Conservation (phyloP, 2,797 vertebrate genomes). For the Schizopygopsis pylzovi region DNA sequence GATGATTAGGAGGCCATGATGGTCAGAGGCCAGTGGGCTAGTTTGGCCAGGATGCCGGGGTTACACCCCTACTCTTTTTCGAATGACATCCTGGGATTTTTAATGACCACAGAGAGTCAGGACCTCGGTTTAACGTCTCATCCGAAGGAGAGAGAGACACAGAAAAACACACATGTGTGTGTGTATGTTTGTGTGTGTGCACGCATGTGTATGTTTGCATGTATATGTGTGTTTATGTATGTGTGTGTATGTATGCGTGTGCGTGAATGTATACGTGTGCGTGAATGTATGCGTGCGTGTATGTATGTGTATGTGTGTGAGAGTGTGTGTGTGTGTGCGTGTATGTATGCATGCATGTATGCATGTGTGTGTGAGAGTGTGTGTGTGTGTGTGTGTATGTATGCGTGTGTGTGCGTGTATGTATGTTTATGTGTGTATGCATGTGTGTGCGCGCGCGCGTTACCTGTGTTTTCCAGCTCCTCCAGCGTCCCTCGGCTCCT, state of each 20-base stretch:
- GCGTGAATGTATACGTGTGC: too few relatives aligned
- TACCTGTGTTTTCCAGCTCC: slow-evolving; percentile 94
- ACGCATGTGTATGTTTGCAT: background rate
- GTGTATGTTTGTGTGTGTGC: too few relatives aligned
- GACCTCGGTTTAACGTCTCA: too few relatives aligned
- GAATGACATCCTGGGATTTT: too few relatives aligned
- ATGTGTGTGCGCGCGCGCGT: background rate
- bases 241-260: background rate
- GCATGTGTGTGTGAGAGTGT: background rate
- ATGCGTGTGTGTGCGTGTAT: background rate
- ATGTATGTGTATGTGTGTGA: background rate
- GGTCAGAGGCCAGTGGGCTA: too few relatives aligned
- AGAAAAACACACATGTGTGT: too few relatives aligned
- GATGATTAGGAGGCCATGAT: too few relatives aligned
- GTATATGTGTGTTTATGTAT: background rate
- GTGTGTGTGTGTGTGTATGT: background rate
- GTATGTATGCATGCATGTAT: background rate
- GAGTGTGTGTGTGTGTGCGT: background rate
- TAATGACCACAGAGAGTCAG: too few relatives aligned
- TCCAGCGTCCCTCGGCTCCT: slow-evolving; percentile 90
- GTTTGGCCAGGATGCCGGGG: too few relatives aligned
- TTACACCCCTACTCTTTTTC: too few relatives aligned
- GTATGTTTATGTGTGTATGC: background rate
- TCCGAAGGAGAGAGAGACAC: too few relatives aligned
- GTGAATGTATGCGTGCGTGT: background rate